phyloP scores from a whole-genome alignment of 2,797 vertebrate species.

The Intellagama lesueurii region DNA sequence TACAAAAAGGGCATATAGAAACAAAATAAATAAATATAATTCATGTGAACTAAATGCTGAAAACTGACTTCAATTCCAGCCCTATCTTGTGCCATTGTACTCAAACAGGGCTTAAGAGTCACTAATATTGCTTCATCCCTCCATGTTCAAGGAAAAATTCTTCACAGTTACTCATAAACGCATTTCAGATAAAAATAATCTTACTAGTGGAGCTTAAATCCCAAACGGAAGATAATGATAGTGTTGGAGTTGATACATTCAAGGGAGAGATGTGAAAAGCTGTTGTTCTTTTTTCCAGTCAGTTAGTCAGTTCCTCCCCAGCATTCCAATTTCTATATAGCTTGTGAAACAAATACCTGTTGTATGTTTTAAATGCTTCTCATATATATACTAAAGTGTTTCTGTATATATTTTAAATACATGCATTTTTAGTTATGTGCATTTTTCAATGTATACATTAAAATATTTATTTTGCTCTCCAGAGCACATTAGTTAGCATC shows the following conservation, averaged over 20 bases:
- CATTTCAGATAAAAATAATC: not conserved
- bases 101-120: not conserved
- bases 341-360: not conserved
- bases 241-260: not conserved
- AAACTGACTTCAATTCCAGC: not conserved
- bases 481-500: not conserved
- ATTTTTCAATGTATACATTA: not conserved
- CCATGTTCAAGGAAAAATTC: not conserved
- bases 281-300: not conserved
- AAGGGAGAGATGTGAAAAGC: not conserved
- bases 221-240: not conserved
- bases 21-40: not conserved
- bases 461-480: not conserved
- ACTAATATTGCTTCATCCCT: conserved; percentile 7
- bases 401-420: not conserved
- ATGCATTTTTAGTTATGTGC: not conserved
- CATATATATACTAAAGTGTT: not conserved
- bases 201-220: not conserved
- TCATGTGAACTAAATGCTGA: not conserved
- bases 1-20: not conserved
- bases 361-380: not conserved
- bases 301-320: not conserved
- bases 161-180: not conserved
- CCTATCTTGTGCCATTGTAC: not conserved
- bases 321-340: not conserved